Evolutionary conservation across 1,140 invertebrate genomes (phyloP).

Genomic region (Megalopta genalis): DNA sequence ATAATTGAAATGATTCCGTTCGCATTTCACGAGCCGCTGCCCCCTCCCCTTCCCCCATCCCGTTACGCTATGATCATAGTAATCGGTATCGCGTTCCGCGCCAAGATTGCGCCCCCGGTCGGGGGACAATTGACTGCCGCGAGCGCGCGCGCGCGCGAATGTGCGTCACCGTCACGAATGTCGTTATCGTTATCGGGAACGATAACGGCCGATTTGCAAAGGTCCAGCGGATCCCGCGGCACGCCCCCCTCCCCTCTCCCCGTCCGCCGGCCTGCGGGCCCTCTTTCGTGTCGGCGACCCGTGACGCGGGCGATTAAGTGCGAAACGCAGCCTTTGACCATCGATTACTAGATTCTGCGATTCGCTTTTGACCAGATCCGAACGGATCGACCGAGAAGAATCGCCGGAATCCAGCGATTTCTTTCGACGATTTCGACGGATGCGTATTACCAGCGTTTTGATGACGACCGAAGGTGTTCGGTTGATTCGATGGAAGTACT

Average conservation of each 20-base stretch:
- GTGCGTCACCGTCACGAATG: slow-evolving; percentile 68
- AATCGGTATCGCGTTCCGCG: slow-evolving; percentile 61
- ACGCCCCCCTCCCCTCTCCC: too few relatives aligned
- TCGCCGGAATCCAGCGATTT: too few relatives aligned
- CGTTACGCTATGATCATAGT: slow-evolving; percentile 69
- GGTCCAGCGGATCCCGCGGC: not conserved
- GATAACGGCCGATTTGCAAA: slow-evolving; percentile 46
- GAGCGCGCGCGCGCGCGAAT: not conserved
- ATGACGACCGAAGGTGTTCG: too few relatives aligned
- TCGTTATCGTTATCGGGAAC: slow-evolving; percentile 69
- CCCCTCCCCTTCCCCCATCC: slow-evolving; percentile 61
- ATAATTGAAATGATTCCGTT: slow-evolving; percentile 77
- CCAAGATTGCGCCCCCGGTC: slow-evolving; percentile 61
- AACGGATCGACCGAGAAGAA: too few relatives aligned
- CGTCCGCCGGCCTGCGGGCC: slow-evolving; percentile 53
- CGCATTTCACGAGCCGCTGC: slow-evolving; percentile 73
- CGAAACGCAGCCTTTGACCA: slow-evolving; percentile 19
- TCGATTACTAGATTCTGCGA: too few relatives aligned
- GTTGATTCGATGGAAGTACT: too few relatives aligned
- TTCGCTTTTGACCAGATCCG: too few relatives aligned
- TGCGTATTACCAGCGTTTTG: too few relatives aligned
- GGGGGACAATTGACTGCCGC: slow-evolving; percentile 61
- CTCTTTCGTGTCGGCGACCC: slow-evolving; percentile 55
- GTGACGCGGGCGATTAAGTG: slow-evolving; percentile 24
- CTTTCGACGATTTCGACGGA: too few relatives aligned